Base-by-base conservation (phyloP, 92 coral and sea anemone species). In the Phymanthus crucifer region DNA sequence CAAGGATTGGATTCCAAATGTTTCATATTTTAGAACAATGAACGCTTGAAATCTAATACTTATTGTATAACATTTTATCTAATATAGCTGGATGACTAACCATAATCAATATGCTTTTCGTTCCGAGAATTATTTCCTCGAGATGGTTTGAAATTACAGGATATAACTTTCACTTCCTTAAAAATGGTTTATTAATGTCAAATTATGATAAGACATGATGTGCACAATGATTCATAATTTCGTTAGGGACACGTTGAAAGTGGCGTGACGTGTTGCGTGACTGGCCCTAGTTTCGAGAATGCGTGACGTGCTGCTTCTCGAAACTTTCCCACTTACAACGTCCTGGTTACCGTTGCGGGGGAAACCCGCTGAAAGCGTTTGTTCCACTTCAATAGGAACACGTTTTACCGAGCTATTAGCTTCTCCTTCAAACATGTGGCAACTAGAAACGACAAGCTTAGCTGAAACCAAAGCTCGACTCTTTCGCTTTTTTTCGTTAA, bases 261-360 rank as follows among this genome's bases (percentile, higher is more conserved):
- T 19, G 3, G 64, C 64, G 64, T 54, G 64, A 61, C 68, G 10
- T 29, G 68, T 24, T 54, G 64, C 26, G 35, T 74, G 78, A 47
- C 78, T 50, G 40, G 78, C 29, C 26, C 5, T 54, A 40, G 57
- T 6, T 10, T 18, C n/a, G 27, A 36, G 14, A n/a, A 14, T 75
- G 69, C 79, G 79, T 75, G 70, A 56, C 79, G 57, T 33, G 64
- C n/a, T n/a, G n/a, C n/a, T n/a, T 24, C 36, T 48, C 26, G 65
- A 19, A n/a, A 27, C 52, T 34, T 0, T 32, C 40, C n/a, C n/a
- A n/a, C n/a, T 35, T 26, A 54, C 43, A 40, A 75, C 79, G 70
- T 75, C 79, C 79, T 75, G 79, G 79, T 75, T 75, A 75, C 79
- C 46, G 79, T 75, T 38, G 79, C 79, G 64, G 47, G 67, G 79